Evolutionary conservation across 2,113 vertebrate genomes (phyloP), one percentile per base, ranked within the genome.

Genomic region (Sphyrna mokarran): DNA sequence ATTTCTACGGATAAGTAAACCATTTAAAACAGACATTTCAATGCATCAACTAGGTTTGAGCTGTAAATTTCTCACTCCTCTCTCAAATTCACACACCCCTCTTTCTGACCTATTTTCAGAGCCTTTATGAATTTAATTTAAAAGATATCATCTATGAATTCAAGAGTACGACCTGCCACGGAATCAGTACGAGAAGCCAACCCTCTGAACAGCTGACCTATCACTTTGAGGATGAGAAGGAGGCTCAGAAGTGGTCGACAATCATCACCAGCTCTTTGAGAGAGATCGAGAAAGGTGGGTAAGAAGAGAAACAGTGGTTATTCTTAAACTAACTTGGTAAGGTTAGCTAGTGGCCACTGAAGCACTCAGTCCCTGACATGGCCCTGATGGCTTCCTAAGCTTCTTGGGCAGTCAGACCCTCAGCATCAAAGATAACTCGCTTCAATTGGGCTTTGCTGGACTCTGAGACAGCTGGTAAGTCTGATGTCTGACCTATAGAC

Each of bases 221-320:
- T 86, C 97, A 97, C 96, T 98, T 98, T 94, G 97, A 98, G 96
- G 98, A 98, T 0, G 98, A 98, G 96, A 97, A 97, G 6, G 98
- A 98, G 95, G 98, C 98, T 0, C 98, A 98, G 97, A 97, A 98
- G 96, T 98, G 98, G 98, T 98, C 98, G 96, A 98, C 98, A 0
- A 97, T 98, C 87, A 96, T 98, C 87, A 98, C 98, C 97, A 98
- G 98, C 20, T 98, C 98, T 0, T 97, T 98, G 16, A 96, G 98
- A 43, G 98, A 98, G 96, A 97, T 97, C 0, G 97, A 98, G 63
- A 97, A 98, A 98, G 98, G 98, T 98, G 26, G 20, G 93, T 94
- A 8, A 43, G 0, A 13, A 3, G 10, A 26, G 7, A 13, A 61
- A 4, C 0, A 2, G 61, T 4, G 58, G 89, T 26, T 13, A 37